These are phyloP conservation scores for Anastatus disparis DNA, from an alignment of 1,140 invertebrate genomes.

Conservation along the genomic window DNA sequence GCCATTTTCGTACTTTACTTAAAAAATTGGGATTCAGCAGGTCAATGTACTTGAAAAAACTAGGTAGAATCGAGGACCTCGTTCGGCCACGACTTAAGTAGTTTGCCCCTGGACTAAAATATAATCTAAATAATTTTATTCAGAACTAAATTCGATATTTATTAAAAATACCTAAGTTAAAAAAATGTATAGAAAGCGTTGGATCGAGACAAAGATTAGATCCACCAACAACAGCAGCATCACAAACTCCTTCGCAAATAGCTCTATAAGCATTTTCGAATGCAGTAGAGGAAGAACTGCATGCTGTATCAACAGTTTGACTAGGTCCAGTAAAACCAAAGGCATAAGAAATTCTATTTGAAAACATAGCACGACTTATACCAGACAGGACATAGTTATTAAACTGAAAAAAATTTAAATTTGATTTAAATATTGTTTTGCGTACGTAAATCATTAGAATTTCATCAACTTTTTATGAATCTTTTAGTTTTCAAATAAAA, in stretches of 20 bases:
- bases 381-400: constrained; percentile 56
- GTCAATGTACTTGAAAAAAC: too few relatives aligned
- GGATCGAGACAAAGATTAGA: constrained; percentile 83
- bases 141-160: too few relatives aligned
- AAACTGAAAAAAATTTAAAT: too few relatives aligned
- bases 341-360: constrained; percentile 83
- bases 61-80: too few relatives aligned
- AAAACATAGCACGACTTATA: constrained; percentile 87
- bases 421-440: not conserved
- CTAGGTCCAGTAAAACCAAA: constrained; percentile 79
- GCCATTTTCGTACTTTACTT: too few relatives aligned
- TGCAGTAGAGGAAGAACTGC: constrained; percentile 86
- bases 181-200: constrained; percentile 81
- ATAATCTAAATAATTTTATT: too few relatives aligned
- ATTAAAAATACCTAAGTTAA: constrained; percentile 47
- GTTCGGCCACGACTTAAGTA: too few relatives aligned
- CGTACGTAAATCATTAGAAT: too few relatives aligned
- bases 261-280: constrained; percentile 81
- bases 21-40: too few relatives aligned
- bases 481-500: too few relatives aligned
- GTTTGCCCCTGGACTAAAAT: too few relatives aligned
- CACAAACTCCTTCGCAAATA: constrained; percentile 81
- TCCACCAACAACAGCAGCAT: constrained; percentile 86
- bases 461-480: too few relatives aligned
- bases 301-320: constrained; percentile 86